A percentile compares a stretch with the other conserved stretches of the same genome.
Conservation (phyloP, 2,888 invertebrate genomes). For the Dryococelus australis region DNA sequence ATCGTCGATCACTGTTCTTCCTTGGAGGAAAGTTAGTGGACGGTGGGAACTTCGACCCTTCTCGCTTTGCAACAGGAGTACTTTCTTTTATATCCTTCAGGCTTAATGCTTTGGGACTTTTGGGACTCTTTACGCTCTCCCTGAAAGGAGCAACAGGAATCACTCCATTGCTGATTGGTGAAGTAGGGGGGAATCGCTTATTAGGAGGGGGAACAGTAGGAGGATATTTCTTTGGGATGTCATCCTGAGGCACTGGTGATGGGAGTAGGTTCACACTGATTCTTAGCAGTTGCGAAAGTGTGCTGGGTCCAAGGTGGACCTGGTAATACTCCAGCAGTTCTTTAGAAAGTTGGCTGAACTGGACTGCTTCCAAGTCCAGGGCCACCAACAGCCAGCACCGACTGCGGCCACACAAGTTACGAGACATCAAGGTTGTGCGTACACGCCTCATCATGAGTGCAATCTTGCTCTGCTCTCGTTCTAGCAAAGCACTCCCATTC, state of each 20-base stretch:
- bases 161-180: background rate
- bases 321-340: constrained; percentile 24
- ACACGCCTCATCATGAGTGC: constrained; percentile 34
- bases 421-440: constrained; percentile 36
- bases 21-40: background rate
- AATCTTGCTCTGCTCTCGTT: constrained; percentile 25
- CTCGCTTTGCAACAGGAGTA: background rate
- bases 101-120: background rate
- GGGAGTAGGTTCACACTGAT: background rate
- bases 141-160: background rate
- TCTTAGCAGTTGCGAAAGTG: background rate
- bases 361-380: constrained; percentile 36
- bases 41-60: background rate
- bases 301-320: constrained; percentile 9
- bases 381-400: constrained; percentile 40
- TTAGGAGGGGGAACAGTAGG: background rate
- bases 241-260: background rate
- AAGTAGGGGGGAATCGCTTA: background rate
- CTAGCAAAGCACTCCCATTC: constrained; percentile 35
- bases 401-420: constrained; percentile 34
- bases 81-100: background rate
- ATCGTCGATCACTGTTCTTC: background rate
- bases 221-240: background rate
- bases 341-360: background rate
- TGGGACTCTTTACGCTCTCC: background rate